Conservation (phyloP, 2,797 vertebrate species). For the Leptatherina wallacei region DNA sequence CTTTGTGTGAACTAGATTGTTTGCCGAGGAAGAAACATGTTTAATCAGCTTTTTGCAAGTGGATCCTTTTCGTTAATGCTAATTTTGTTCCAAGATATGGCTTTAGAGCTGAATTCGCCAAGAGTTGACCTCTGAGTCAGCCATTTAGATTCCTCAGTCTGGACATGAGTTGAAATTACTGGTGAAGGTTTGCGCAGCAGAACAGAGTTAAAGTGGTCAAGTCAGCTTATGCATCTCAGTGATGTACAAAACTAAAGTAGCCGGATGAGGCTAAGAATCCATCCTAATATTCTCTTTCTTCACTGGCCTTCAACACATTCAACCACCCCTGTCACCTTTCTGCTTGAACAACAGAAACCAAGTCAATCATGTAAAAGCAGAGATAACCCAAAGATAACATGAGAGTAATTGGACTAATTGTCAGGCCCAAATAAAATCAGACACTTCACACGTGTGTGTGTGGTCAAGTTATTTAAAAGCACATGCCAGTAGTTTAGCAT, state of each 20-base stretch:
- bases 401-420: neutral
- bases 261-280: conserved; percentile 3
- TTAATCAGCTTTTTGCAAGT: neutral
- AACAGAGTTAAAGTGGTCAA: neutral
- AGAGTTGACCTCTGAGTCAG: conserved; percentile 12
- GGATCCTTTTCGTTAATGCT: neutral
- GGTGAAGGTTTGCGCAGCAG: neutral
- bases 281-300: conserved; percentile 28
- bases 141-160: neutral
- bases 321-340: conserved; percentile 3
- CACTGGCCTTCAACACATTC: conserved; percentile 30
- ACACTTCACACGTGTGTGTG: neutral
- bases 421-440: conserved; percentile 1
- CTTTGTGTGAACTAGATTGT: conserved; percentile 19
- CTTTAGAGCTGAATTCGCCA: conserved; percentile 5
- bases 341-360: conserved; percentile 24
- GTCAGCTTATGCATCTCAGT: conserved; percentile 10
- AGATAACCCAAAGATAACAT: neutral
- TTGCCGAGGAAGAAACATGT: neutral
- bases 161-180: neutral
- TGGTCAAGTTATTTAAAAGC: conserved; percentile 34
- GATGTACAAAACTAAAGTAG: neutral
- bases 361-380: neutral
- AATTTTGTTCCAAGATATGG: neutral
- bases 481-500: conserved; percentile 50